These are phyloP conservation scores for Nephrotoma appendiculata DNA, from an alignment of 2,888 invertebrate species.

Conservation along the genomic window DNA sequence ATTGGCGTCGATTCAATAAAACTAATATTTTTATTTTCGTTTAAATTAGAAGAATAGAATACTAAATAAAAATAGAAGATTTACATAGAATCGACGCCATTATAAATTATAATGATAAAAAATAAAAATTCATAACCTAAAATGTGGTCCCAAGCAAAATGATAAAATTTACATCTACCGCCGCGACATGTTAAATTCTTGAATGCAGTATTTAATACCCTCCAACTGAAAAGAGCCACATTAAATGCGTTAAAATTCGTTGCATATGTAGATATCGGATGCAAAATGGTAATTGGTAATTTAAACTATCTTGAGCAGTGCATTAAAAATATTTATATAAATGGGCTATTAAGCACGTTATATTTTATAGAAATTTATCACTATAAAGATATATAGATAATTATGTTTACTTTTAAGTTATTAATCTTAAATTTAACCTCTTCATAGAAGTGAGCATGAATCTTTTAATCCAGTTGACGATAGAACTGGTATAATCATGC, in stretches of 20 bases:
- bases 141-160: neutral
- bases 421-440: neutral
- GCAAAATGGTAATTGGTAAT: too few relatives aligned
- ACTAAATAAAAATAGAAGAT: neutral
- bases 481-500: constrained; percentile 12
- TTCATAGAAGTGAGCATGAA: constrained; percentile 13
- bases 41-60: too few relatives aligned
- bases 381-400: neutral
- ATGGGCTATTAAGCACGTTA: neutral
- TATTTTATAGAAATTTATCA: neutral
- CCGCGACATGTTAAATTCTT: neutral
- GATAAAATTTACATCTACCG: neutral
- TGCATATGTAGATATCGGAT: neutral
- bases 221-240: neutral
- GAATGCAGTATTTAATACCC: neutral
- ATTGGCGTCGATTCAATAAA: neutral
- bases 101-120: too few relatives aligned
- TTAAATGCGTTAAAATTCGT: neutral
- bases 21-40: too few relatives aligned
- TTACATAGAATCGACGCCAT: neutral
- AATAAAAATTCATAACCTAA: neutral
- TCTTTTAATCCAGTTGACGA: constrained; percentile 13
- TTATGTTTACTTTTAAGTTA: neutral
- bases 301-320: neutral
- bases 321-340: neutral